Percentiles rank a stretch among this genome's conserved stretches.
Conservation (phyloP, 2,888 invertebrate species). For the Eupithecia inturbata region DNA sequence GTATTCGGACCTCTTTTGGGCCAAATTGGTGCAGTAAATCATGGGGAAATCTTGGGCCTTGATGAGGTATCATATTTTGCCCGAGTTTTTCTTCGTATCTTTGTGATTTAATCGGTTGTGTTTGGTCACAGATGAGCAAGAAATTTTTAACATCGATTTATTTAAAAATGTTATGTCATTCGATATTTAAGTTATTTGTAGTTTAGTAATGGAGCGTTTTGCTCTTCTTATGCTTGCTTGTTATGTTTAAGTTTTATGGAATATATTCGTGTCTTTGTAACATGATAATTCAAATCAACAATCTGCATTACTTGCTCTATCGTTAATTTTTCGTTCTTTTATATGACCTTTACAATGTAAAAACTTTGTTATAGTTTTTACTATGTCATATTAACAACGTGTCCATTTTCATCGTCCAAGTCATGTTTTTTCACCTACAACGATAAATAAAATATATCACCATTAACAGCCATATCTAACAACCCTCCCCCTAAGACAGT, state of each 20-base stretch:
- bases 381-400: background rate
- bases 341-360: background rate
- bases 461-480: constrained; percentile 31
- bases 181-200: too few relatives aligned
- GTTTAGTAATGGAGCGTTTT: background rate
- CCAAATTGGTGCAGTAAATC: constrained; percentile 77
- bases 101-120: background rate
- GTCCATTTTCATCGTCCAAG: background rate
- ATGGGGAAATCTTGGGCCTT: constrained; percentile 56
- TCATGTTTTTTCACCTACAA: constrained; percentile 9
- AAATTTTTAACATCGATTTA: background rate
- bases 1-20: constrained; percentile 55
- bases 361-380: too few relatives aligned
- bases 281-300: background rate
- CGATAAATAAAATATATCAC: constrained; percentile 23
- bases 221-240: background rate
- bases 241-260: background rate
- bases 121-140: background rate
- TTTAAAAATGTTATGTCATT: background rate
- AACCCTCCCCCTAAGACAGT: constrained; percentile 57
- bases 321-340: background rate
- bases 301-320: background rate
- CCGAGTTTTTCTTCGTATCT: constrained; percentile 46
- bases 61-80: constrained; percentile 54
- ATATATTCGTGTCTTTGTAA: background rate